phyloP scores from a whole-genome alignment of 2,113 vertebrate species.

The Varanus salvator region DNA sequence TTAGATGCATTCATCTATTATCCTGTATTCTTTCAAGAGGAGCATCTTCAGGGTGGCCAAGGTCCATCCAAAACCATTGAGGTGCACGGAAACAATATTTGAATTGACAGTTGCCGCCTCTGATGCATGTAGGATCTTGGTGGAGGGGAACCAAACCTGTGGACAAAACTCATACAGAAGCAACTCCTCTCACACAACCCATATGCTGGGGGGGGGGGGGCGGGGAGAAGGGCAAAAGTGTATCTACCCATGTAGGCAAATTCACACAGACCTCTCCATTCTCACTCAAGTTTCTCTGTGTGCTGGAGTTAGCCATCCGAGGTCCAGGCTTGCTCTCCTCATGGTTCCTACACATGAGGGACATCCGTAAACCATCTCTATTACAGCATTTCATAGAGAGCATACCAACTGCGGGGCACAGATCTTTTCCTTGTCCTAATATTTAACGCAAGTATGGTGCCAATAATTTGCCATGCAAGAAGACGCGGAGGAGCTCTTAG shows the following conservation, averaged over 20 bases:
- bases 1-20: slow-evolving; percentile 3
- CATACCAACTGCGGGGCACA: neutral
- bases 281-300: neutral
- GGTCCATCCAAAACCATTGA: neutral
- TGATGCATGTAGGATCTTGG: neutral
- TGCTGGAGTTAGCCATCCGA: neutral
- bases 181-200: neutral
- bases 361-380: neutral
- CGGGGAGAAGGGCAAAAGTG: too few species aligned
- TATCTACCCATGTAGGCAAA: neutral
- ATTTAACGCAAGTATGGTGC: neutral
- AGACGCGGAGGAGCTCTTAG: neutral
- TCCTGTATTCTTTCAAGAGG: neutral
- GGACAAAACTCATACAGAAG: neutral
- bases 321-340: neutral
- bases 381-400: neutral
- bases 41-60: neutral
- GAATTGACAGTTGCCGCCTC: neutral
- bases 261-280: neutral
- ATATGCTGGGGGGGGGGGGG: too few species aligned
- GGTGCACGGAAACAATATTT: neutral
- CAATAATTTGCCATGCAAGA: neutral
- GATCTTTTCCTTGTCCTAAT: neutral
- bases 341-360: neutral
- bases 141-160: neutral